Base-by-base conservation (phyloP, 2,888 invertebrate species). In the Arge pagana region DNA sequence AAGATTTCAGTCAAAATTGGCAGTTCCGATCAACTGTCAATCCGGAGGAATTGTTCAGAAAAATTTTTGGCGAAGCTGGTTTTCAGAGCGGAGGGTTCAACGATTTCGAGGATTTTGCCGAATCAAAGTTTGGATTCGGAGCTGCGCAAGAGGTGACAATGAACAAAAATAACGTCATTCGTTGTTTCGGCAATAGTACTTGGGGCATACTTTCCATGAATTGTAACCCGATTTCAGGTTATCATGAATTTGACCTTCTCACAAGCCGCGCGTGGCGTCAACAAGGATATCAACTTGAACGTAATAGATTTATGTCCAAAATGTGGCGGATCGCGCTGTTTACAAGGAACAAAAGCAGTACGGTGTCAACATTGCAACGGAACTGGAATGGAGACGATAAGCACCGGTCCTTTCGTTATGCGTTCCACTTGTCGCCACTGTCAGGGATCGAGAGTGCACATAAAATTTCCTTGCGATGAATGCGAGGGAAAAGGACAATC, bases 361-460 rank as follows among this genome's bases (percentile, higher is more conserved):
- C 86, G 86, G 55, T 99, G 99, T 73, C 87, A 87, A 2, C 89
- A 90, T 70, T 99, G 99, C 74, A 93, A 96, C 78, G 99, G 99
- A 6, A 91, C 93, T 3, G 99, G 99, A 51, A 94, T 96, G 89
- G 93, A 95, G 78, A 92, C 93, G 7, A 87, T 93, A 60, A 86
- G 86, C 13, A 87, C 89, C 59, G 97, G 97, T 21, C 96, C 96
- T 45, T 98, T 97, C 78, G 89, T 97, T 19, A 97, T 98, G 96
- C 83, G 96, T 49, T 92, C 94, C 2, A 96, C 97, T 0, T 98
- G 97, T 73, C 83, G 96, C 48, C 88, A 90, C 63, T 96, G 96
- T 69, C 88, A 90, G 66, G 96, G 96, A 1, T 84, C 88, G 0
- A 84, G 93, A 51, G 86, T 91, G 79, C 85, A 88, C 61, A 96